Evolutionary conservation across 1,140 invertebrate genomes (phyloP).

Genomic region (Leptonema lineaticorne): DNA sequence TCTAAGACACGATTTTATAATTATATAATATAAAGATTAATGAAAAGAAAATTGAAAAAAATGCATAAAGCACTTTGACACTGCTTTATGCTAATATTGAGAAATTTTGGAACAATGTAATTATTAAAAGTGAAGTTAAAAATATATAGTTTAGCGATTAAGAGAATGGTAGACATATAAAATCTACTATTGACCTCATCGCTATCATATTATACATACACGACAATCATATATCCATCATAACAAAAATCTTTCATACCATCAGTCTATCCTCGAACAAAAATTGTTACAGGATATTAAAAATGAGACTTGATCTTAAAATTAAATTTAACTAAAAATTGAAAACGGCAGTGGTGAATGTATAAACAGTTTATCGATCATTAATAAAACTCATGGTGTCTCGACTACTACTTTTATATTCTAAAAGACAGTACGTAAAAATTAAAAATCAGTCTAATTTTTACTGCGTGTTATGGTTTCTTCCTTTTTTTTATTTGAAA

Average conservation of each 20-base stretch:
- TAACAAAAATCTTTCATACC: constrained; percentile 5
- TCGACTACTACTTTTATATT: background rate
- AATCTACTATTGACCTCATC: no score
- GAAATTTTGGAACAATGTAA: background rate
- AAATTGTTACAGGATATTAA: constrained; percentile 34
- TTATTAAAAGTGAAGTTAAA: background rate
- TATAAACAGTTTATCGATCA: constrained; percentile 4
- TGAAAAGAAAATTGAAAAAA: no score
- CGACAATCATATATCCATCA: background rate
- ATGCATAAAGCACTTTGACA: background rate
- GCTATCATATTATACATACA: no score
- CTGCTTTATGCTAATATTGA: background rate
- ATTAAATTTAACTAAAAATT: constrained; percentile 20
- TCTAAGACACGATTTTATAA: constrained; percentile 17
- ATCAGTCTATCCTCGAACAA: constrained; percentile 41
- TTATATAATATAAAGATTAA: constrained; percentile 3
- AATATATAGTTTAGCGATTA: no score
- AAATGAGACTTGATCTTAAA: constrained; percentile 33
- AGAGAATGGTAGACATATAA: no score
- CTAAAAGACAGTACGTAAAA: background rate
- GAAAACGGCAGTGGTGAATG: constrained; percentile 33
- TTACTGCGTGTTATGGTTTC: background rate
- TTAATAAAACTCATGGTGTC: background rate
- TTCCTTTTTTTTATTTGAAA: no score
- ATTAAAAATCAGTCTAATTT: constrained; percentile 1